Evolutionary conservation across 1,140 invertebrate species (phyloP).

Genomic region (Prorops nasuta): DNA sequence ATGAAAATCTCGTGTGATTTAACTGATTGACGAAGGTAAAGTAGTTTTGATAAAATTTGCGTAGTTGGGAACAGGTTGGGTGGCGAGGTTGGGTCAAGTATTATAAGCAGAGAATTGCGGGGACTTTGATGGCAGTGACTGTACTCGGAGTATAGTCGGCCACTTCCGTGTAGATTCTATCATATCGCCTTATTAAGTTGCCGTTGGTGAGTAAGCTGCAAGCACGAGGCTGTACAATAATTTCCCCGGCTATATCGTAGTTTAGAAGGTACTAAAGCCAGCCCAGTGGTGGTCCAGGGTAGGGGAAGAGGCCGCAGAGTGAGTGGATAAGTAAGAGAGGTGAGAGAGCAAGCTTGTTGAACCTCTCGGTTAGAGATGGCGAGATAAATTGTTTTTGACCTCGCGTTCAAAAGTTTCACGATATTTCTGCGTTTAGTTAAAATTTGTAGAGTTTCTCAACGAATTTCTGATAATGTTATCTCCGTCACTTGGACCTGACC

Average conservation of each 20-base stretch:
- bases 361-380: slow-evolving; percentile 10
- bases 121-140: no score
- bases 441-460: slow-evolving; percentile 29
- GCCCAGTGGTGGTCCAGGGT: background rate
- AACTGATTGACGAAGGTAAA: no score
- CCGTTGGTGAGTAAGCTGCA: slow-evolving; percentile 16
- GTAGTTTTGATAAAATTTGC: no score
- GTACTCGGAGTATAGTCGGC: no score
- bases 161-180: slow-evolving; percentile 19
- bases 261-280: slow-evolving; percentile 15
- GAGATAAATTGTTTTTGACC: slow-evolving; percentile 31
- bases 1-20: no score
- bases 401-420: slow-evolving; percentile 28
- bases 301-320: background rate
- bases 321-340: slow-evolving; percentile 24
- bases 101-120: no score
- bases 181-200: slow-evolving; percentile 37
- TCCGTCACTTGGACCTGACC: slow-evolving; percentile 10
- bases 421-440: slow-evolving; percentile 32
- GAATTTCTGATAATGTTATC: slow-evolving; percentile 30
- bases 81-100: no score
- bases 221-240: slow-evolving; percentile 13
- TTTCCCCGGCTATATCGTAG: slow-evolving; percentile 18
- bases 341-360: background rate
- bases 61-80: no score